Percentiles rank a stretch among this genome's conserved stretches.
These are phyloP conservation scores for Parnassius apollo DNA, from an alignment of 2,888 invertebrate genomes.

Conservation along the genomic window DNA sequence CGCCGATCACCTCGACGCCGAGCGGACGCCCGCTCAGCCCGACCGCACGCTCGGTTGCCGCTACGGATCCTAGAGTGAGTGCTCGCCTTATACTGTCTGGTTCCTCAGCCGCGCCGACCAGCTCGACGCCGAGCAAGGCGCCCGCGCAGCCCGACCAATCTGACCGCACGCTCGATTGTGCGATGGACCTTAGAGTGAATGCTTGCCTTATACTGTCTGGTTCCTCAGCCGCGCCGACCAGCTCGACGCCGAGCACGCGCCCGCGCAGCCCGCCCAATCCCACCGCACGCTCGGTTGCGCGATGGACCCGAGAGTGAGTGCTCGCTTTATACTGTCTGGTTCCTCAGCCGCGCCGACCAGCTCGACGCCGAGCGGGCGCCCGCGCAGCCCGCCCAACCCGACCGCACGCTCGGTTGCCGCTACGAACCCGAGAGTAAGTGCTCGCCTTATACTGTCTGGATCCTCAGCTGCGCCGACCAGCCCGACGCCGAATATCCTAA, in stretches of 20 bases:
- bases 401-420: constrained; percentile 71
- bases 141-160: constrained; percentile 24
- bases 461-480: constrained; percentile 93
- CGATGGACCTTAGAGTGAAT: constrained; percentile 90
- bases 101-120: too few species aligned
- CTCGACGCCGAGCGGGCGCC: constrained; percentile 75
- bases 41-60: constrained; percentile 72
- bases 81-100: constrained; percentile 86
- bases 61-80: constrained; percentile 90
- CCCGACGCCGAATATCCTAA: constrained; percentile 72
- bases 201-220: constrained; percentile 77
- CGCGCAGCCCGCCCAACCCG: constrained; percentile 27
- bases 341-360: too few species aligned
- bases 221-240: too few species aligned
- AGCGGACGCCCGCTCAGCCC: constrained; percentile 42
- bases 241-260: constrained; percentile 76
- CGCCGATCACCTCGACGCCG: constrained; percentile 85
- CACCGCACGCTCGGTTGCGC: constrained; percentile 71
- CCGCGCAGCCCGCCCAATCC: constrained; percentile 28
- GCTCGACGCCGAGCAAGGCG: constrained; percentile 76
- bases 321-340: constrained; percentile 88
- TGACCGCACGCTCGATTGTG: constrained; percentile 71
- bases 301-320: constrained; percentile 90
- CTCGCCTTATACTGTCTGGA: constrained; percentile 89
- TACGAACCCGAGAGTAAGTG: constrained; percentile 90